Conservation (phyloP, 2,113 vertebrate genomes). For the Parotia lawesii region DNA sequence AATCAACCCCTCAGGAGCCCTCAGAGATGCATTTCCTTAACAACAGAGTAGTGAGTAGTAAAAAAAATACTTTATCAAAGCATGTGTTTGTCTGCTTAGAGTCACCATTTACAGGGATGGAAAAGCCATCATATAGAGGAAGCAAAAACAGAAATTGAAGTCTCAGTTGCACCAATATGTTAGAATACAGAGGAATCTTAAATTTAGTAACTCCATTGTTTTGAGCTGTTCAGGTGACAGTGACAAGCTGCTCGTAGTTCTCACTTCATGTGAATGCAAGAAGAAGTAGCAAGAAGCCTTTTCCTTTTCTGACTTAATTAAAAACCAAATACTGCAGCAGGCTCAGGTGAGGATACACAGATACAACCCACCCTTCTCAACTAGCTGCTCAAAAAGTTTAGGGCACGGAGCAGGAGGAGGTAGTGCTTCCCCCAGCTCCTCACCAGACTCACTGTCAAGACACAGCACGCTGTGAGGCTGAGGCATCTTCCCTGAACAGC, state of each 20-base stretch:
- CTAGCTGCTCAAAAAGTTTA: neutral
- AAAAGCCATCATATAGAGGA: neutral
- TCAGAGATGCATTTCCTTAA: neutral
- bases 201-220: neutral
- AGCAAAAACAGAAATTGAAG: neutral
- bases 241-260: neutral
- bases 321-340: neutral
- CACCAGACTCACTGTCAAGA: neutral
- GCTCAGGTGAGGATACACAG: neutral
- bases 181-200: neutral
- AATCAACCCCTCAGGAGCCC: neutral
- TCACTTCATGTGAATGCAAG: neutral
- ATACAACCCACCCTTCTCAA: neutral
- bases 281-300: neutral
- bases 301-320: neutral
- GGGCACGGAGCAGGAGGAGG: neutral
- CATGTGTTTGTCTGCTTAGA: neutral
- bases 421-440: neutral
- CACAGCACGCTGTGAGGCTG: fast-evolving
- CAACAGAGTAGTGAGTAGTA: neutral
- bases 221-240: neutral
- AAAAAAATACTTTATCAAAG: neutral
- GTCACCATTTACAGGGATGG: neutral
- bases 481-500: neutral
- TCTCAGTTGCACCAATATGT: neutral